phyloP scores from a whole-genome alignment of 2,113 vertebrate genomes.

The Beaufortia kweichowensis region DNA sequence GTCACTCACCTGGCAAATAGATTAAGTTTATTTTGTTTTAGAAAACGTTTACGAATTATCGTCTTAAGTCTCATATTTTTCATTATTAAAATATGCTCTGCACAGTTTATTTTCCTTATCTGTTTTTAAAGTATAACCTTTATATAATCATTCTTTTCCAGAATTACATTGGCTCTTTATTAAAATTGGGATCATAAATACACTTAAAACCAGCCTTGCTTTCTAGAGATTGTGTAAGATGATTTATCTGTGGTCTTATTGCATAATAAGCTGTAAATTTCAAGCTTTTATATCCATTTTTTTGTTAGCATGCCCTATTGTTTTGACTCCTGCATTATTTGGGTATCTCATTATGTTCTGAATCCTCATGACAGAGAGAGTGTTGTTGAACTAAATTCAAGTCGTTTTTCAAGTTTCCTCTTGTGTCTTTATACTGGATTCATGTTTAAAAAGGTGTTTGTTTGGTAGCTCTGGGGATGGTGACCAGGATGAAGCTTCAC shows the following conservation, averaged over 20 bases:
- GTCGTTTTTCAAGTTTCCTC: background rate
- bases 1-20: background rate
- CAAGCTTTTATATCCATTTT: background rate
- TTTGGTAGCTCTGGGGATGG: background rate
- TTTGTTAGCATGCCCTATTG: background rate
- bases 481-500: background rate
- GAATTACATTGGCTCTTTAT: background rate
- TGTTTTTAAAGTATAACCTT: too few relatives aligned
- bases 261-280: conserved; percentile 26
- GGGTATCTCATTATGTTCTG: background rate
- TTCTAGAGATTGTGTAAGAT: conserved; percentile 18
- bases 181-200: background rate
- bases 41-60: background rate
- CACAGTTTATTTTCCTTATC: background rate
- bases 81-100: background rate
- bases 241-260: conserved; percentile 19
- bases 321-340: background rate
- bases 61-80: background rate
- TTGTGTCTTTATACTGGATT: background rate
- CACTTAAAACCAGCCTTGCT: background rate
- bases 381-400: background rate
- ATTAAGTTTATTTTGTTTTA: conserved; percentile 1
- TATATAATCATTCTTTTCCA: background rate
- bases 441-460: background rate
- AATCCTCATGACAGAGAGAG: background rate